Base-by-base conservation (phyloP, 2,888 invertebrate species). In the Sinelater perroti region DNA sequence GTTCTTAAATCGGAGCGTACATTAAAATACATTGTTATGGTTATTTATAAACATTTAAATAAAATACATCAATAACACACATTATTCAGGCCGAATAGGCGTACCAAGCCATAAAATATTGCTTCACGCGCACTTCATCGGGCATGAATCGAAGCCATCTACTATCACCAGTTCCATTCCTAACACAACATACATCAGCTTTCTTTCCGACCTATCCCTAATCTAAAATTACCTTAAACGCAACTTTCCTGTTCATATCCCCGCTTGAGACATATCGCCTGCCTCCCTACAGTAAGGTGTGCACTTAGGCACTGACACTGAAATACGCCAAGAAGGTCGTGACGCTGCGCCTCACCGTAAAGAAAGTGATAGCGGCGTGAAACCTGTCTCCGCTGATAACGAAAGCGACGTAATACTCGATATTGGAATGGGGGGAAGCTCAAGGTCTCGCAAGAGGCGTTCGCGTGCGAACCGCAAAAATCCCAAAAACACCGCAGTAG, bases 381-480 rank as follows among this genome's bases (percentile, higher is more conserved):
- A 53, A 47, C 47, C 46, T 38, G 56, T 50, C 56, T 45, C 61
- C 24, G 45, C 54, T 53, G 53, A 50, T 55, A 57, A 62, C 53
- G 47, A 58, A 18, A 40, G 38, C 38, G 36, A 38, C 51, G 53
- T 56, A 52, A 68, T 67, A 65, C 50, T 61, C 52, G 66, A 68
- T 66, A 66, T 53, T 56, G 61, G 44, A 36, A 60, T 52, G 50
- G 66, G 63, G 45, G 65, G 62, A 51, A 63, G 54, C 49, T 67
- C 68, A 64, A 67, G 66, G 66, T 65, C 67, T 36, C 54, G 56
- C 50, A 62, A 60, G 59, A 63, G 60, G 45, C 66, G 68, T 38
- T 54, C 62, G 56, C 66, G 65, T 49, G 49, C 53, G 42, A 58
- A 62, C 54, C 64, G 63, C 36, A 65, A 62, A 61, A 65, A 60